These are phyloP conservation scores for Gymnocypris eckloni DNA, from an alignment of 2,797 vertebrate species.

Conservation along the genomic window DNA sequence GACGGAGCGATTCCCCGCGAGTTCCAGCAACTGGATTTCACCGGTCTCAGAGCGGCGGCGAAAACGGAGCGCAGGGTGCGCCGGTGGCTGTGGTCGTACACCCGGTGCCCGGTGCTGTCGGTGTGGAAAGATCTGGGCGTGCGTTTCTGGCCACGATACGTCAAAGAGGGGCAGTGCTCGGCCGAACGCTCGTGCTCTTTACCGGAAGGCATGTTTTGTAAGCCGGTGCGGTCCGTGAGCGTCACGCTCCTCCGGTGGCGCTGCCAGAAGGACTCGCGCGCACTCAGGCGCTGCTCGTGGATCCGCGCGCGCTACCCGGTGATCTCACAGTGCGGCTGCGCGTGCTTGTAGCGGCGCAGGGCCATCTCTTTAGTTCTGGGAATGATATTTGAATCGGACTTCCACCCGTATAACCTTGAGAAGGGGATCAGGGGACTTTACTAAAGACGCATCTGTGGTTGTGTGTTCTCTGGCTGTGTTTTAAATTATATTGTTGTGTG, in stretches of 20 bases:
- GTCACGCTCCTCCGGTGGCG: constrained; percentile 92
- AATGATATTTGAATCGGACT: background rate
- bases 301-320: constrained; percentile 92
- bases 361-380: background rate
- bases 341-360: constrained; percentile 73
- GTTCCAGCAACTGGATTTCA: constrained; percentile 85
- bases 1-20: constrained; percentile 81
- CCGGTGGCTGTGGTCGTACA: constrained; percentile 90
- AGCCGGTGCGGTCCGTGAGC: constrained; percentile 87
- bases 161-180: constrained; percentile 90
- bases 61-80: constrained; percentile 88
- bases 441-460: background rate
- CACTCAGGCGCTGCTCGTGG: constrained; percentile 90
- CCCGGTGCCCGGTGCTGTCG: constrained; percentile 87
- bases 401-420: too few relatives aligned
- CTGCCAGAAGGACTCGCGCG: constrained; percentile 74
- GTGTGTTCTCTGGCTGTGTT: background rate
- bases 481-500: background rate
- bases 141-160: constrained; percentile 92
- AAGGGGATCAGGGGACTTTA: too few relatives aligned
- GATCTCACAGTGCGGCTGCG: constrained; percentile 92
- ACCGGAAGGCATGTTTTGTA: constrained; percentile 92
- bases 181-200: constrained; percentile 89
- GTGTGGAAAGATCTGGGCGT: constrained; percentile 90
- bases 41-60: constrained; percentile 83